Evolutionary conservation across 1,140 invertebrate genomes (phyloP).

Genomic region (Hycleus cichorii): DNA sequence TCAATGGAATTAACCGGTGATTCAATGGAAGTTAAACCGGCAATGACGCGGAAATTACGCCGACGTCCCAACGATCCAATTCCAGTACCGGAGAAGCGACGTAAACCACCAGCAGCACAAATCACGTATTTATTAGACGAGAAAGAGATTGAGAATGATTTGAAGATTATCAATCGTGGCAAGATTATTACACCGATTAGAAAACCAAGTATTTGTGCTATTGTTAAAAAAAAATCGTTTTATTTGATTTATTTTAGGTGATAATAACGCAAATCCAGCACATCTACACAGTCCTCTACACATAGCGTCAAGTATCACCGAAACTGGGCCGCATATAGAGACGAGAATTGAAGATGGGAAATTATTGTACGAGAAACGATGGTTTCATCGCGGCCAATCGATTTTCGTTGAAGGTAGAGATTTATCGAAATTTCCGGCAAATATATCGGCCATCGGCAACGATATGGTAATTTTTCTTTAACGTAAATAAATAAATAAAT

Average conservation of each 20-base stretch:
- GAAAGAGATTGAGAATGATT: constrained; percentile 79
- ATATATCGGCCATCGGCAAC: constrained; percentile 81
- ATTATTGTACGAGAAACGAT: constrained; percentile 85
- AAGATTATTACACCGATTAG: constrained; percentile 46
- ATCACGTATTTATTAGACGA: constrained; percentile 83
- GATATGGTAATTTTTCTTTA: constrained; percentile 58
- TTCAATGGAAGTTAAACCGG: constrained; percentile 65
- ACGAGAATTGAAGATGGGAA: constrained; percentile 91
- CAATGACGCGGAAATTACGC: constrained; percentile 65
- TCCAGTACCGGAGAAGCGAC: constrained; percentile 73
- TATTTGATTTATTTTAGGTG: constrained; percentile 17
- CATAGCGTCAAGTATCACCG: constrained; percentile 38
- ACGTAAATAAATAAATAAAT: constrained; percentile 1
- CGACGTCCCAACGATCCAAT: constrained; percentile 89
- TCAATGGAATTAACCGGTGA: constrained; percentile 78
- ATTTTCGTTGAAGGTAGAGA: constrained; percentile 87
- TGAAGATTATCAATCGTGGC: constrained; percentile 71
- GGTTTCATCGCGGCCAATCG: constrained; percentile 90
- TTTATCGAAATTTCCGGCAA: constrained; percentile 69
- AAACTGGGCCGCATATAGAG: constrained; percentile 52
- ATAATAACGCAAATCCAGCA: constrained; percentile 18
- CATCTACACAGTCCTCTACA: constrained; percentile 32
- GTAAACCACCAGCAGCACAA: constrained; percentile 74
- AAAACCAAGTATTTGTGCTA: constrained; percentile 37
- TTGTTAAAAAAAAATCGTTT: not conserved